A percentile compares a stretch with the other conserved stretches of the same genome.
These are phyloP conservation scores for Takifugu bimaculatus DNA, from an alignment of 2,113 vertebrate species.

Conservation along the genomic window DNA sequence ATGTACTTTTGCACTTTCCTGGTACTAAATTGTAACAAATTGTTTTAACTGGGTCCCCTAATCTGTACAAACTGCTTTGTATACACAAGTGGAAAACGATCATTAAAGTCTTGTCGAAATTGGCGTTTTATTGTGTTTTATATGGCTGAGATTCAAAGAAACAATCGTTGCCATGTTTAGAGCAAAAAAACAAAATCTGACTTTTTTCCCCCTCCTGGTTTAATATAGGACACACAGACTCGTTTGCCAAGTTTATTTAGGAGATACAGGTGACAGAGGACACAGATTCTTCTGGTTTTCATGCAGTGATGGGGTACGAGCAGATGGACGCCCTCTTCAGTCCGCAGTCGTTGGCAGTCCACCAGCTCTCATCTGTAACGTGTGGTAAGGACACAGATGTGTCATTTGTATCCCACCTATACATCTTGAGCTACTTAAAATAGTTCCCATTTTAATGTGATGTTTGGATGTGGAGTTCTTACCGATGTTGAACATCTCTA, in stretches of 20 bases:
- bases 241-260: conserved; percentile 30
- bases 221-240: neutral
- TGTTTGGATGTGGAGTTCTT: conserved; percentile 4
- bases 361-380: conserved; percentile 63
- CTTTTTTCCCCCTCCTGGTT: neutral
- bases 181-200: neutral
- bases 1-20: conserved; percentile 92
- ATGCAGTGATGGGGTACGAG: conserved; percentile 40
- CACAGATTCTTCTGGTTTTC: conserved; percentile 1
- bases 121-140: neutral
- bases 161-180: too few species aligned
- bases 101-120: conserved; percentile 79
- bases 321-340: conserved; percentile 67
- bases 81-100: conserved; percentile 79
- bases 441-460: too few species aligned
- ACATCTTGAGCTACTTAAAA: too few species aligned
- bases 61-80: conserved; percentile 88
- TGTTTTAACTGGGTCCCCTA: conserved; percentile 83
- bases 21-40: conserved; percentile 86
- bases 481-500: conserved; percentile 70
- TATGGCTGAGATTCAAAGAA: neutral
- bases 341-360: conserved; percentile 59
- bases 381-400: conserved; percentile 8
- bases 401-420: too few species aligned
- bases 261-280: neutral